Conservation (phyloP, 2,113 vertebrate genomes). For the Nerophis lumbriciformis region DNA sequence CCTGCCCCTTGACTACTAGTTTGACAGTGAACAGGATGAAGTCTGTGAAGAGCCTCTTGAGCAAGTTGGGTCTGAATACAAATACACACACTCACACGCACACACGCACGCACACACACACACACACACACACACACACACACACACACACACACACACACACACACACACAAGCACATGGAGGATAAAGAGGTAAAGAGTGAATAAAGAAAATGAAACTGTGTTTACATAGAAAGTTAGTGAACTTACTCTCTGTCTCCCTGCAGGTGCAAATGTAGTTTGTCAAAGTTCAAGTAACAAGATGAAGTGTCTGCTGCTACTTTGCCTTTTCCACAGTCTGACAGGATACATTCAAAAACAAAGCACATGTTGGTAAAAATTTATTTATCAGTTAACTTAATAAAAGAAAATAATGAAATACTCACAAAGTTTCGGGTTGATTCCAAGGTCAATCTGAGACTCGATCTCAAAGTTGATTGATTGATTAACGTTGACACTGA, state of each 20-base stretch:
- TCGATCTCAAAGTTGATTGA: slow-evolving; percentile 79
- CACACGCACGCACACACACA: neutral
- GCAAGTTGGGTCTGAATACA: slow-evolving; percentile 76
- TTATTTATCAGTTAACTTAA: too few relatives aligned
- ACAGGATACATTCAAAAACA: neutral
- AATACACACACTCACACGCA: neutral
- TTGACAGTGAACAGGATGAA: slow-evolving; percentile 85
- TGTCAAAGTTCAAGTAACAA: slow-evolving; percentile 79
- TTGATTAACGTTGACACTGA: slow-evolving; percentile 68
- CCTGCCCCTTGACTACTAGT: slow-evolving; percentile 81
- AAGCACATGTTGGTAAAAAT: neutral
- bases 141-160: too few relatives aligned
- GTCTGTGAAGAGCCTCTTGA: slow-evolving; percentile 81
- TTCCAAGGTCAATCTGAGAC: slow-evolving; percentile 78
- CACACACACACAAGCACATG: too few relatives aligned
- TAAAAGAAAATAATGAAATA: slow-evolving; percentile 10
- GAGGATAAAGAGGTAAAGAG: too few relatives aligned
- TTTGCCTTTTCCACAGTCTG: slow-evolving; percentile 73
- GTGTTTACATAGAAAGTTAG: neutral
- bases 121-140: neutral
- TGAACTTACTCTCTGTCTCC: slow-evolving; percentile 78
- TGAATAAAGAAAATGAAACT: too few relatives aligned
- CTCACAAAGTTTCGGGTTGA: slow-evolving; percentile 78
- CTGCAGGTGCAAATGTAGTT: slow-evolving; percentile 75
- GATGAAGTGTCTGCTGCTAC: slow-evolving; percentile 73